Evolutionary conservation across 2,888 invertebrate species (phyloP).

Genomic region (Dinocampus coccinellae): DNA sequence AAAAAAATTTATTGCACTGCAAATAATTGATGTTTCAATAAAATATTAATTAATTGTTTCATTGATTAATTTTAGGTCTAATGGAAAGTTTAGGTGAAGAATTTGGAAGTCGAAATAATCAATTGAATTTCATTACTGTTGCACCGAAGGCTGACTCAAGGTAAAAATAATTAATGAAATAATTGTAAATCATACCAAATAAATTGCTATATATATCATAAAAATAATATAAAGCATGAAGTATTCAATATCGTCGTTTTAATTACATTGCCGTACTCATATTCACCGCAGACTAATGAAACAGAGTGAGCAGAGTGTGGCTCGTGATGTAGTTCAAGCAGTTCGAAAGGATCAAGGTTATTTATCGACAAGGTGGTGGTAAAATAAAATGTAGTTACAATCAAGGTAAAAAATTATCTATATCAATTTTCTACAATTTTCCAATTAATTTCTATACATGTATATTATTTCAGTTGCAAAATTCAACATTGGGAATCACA

Average conservation of each 20-base stretch:
- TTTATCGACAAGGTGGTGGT: constrained; percentile 52
- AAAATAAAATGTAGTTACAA: constrained; percentile 49
- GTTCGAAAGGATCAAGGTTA: constrained; percentile 56
- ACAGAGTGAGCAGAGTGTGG: constrained; percentile 56
- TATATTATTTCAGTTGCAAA: constrained; percentile 50
- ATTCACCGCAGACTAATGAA: constrained; percentile 44
- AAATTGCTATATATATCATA: background rate
- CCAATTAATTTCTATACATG: background rate
- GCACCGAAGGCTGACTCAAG: constrained; percentile 56
- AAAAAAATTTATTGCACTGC: no score
- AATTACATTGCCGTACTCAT: constrained; percentile 18
- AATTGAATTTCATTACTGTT: constrained; percentile 59
- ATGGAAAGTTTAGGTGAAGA: constrained; percentile 60
- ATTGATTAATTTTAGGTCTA: constrained; percentile 52
- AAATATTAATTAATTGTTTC: constrained; percentile 6
- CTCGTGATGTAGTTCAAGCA: constrained; percentile 59
- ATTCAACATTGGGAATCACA: constrained; percentile 52
- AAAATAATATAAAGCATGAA: constrained; percentile 1
- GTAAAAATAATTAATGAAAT: constrained; percentile 44
- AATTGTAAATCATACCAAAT: constrained; percentile 2
- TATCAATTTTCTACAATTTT: background rate
- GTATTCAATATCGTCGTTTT: constrained; percentile 2
- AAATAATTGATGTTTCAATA: background rate
- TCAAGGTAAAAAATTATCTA: constrained; percentile 48
- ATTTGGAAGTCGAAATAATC: constrained; percentile 50